Conservation (phyloP, 2,888 invertebrate genomes). For the Netelia virgata region DNA sequence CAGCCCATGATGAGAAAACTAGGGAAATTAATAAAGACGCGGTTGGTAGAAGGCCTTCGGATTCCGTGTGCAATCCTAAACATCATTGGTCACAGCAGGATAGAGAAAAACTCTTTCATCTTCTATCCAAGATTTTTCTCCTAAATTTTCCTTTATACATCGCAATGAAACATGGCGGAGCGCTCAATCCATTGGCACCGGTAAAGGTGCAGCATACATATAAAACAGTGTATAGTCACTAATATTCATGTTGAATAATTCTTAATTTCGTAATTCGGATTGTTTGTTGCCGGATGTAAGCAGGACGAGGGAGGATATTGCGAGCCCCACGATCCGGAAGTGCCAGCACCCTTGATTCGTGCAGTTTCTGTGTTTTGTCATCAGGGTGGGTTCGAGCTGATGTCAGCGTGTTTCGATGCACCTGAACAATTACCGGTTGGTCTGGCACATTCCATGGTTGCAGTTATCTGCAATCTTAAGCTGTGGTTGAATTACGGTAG, state of each 20-base stretch:
- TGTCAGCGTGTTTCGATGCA: constrained; percentile 94
- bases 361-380: constrained; percentile 98
- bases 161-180: constrained; percentile 93
- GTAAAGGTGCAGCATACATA: constrained; percentile 77
- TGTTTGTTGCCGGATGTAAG: constrained; percentile 30
- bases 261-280: neutral
- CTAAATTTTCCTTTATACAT: constrained; percentile 96
- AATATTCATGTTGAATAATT: neutral
- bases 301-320: constrained; percentile 95
- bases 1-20: constrained; percentile 67
- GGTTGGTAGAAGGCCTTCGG: constrained; percentile 38
- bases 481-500: constrained; percentile 97
- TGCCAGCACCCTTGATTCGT: constrained; percentile 94
- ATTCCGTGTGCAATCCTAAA: constrained; percentile 55
- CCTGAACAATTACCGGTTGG: constrained; percentile 93
- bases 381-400: constrained; percentile 94
- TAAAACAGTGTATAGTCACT: neutral
- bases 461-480: constrained; percentile 96
- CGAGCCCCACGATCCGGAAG: constrained; percentile 97
- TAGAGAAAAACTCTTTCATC: constrained; percentile 94
- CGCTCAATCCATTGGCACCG: constrained; percentile 84
- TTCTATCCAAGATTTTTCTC: constrained; percentile 95
- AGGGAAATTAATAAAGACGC: constrained; percentile 73
- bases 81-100: constrained; percentile 91
- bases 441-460: constrained; percentile 96